Percentiles rank a stretch among this genome's conserved stretches.
phyloP scores from a whole-genome alignment of 2,797 vertebrate species.

The Microctenopoma steveboyesi region DNA sequence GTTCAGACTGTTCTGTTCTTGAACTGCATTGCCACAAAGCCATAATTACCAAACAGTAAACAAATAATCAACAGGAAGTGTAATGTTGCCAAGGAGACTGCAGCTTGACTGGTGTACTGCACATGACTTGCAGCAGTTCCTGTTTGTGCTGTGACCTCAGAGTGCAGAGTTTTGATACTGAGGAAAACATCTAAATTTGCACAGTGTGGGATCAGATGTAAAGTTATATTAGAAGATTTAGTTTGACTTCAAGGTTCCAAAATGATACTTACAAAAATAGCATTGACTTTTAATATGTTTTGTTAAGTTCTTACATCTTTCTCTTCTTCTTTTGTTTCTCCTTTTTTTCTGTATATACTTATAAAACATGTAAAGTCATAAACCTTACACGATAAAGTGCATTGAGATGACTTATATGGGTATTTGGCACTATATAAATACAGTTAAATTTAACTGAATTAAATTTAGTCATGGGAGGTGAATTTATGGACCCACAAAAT shows the following conservation, averaged over 20 bases:
- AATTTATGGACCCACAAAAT: too few species aligned
- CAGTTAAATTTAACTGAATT: too few species aligned
- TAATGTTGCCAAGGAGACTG: conserved; percentile 16
- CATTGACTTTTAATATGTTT: too few species aligned
- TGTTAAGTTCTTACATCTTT: too few species aligned
- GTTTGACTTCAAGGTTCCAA: neutral
- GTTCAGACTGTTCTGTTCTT: neutral
- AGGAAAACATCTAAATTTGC: neutral
- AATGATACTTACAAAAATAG: neutral
- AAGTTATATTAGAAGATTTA: neutral
- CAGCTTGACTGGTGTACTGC: neutral
- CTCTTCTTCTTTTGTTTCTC: too few species aligned
- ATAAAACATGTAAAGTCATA: too few species aligned
- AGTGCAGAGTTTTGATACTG: neutral
- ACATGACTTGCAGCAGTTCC: conserved; percentile 1
- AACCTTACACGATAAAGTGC: too few species aligned
- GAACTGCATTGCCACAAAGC: conserved; percentile 13
- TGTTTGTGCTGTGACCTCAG: conserved; percentile 19
- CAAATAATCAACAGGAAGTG: conserved; percentile 44
- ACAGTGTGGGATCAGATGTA: neutral
- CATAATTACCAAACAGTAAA: conserved; percentile 15
- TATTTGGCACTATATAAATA: too few species aligned
- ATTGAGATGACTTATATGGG: too few species aligned
- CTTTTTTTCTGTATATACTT: too few species aligned
- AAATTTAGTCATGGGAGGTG: too few species aligned